Conservation (phyloP, 2,113 vertebrate species). For the Salminus brasiliensis region DNA sequence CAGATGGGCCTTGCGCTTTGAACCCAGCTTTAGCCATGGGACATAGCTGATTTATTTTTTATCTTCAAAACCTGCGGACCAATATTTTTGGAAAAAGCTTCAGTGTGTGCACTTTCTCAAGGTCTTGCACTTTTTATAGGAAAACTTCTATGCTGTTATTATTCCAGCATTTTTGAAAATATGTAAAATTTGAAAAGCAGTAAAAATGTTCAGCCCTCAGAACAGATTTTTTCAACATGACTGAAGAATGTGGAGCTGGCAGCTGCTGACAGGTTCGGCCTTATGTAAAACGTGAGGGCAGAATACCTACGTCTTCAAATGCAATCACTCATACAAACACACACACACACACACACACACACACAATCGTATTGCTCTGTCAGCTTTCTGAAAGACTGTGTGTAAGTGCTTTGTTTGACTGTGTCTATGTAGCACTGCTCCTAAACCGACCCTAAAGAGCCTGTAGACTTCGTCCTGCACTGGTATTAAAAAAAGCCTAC, state of each 20-base stretch:
- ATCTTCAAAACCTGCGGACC: not conserved
- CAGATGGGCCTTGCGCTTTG: constrained; percentile 22
- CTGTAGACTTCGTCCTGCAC: too few species aligned
- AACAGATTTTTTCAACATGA: not conserved
- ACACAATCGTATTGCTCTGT: too few species aligned
- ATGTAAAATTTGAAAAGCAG: not conserved
- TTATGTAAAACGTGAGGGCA: not conserved
- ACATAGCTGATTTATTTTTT: constrained; percentile 7
- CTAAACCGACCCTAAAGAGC: too few species aligned
- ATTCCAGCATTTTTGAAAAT: not conserved
- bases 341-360: not conserved
- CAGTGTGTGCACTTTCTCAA: not conserved
- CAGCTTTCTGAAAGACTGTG: too few species aligned
- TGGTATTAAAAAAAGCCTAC: too few species aligned
- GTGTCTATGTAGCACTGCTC: too few species aligned
- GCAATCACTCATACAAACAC: not conserved
- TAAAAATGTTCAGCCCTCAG: not conserved
- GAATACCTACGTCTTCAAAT: not conserved
- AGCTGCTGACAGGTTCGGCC: not conserved
- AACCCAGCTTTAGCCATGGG: not conserved
- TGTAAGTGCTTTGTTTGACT: too few species aligned
- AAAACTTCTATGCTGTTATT: not conserved
- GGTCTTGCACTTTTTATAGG: not conserved
- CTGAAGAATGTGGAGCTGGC: constrained; percentile 2
- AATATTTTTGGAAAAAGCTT: not conserved